Evolutionary conservation across 2,888 invertebrate species (phyloP).

Genomic region (Xanthia icteritia): DNA sequence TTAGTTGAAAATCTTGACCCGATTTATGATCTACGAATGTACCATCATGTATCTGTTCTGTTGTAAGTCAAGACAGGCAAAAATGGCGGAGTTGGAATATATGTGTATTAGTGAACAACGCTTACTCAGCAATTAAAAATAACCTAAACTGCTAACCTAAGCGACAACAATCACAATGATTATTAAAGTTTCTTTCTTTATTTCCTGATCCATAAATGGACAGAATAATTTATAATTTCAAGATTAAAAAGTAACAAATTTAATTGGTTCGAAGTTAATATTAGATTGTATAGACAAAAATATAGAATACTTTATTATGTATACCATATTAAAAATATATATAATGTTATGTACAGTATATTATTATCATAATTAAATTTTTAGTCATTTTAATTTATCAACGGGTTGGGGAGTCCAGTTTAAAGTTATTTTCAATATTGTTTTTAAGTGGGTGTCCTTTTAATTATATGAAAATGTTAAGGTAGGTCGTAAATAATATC

Average conservation of each 20-base stretch:
- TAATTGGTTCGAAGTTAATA: not conserved
- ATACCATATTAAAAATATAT: not conserved
- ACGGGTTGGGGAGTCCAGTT: not conserved
- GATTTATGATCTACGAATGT: constrained; percentile 4
- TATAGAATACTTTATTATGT: not conserved
- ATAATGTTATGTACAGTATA: not conserved
- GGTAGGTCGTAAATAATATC: not conserved
- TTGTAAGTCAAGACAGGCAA: not conserved
- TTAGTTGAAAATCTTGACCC: constrained; percentile 38
- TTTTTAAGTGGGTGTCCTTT: not conserved
- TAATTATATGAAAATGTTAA: not conserved
- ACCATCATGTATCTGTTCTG: not conserved
- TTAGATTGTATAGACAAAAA: not conserved
- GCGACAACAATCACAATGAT: accelerated
- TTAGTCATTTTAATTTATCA: not conserved
- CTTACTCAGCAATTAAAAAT: constrained; percentile 34
- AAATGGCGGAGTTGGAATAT: not conserved
- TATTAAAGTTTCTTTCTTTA: not conserved
- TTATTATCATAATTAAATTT: not conserved
- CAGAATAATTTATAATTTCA: not conserved
- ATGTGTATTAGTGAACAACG: not conserved
- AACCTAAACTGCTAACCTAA: constrained; percentile 28
- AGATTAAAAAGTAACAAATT: not conserved
- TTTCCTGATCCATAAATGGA: not conserved
- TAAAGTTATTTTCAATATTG: not conserved